phyloP scores from a whole-genome alignment of 2,113 vertebrate species.

The Orthochromis malagaraziensis region DNA sequence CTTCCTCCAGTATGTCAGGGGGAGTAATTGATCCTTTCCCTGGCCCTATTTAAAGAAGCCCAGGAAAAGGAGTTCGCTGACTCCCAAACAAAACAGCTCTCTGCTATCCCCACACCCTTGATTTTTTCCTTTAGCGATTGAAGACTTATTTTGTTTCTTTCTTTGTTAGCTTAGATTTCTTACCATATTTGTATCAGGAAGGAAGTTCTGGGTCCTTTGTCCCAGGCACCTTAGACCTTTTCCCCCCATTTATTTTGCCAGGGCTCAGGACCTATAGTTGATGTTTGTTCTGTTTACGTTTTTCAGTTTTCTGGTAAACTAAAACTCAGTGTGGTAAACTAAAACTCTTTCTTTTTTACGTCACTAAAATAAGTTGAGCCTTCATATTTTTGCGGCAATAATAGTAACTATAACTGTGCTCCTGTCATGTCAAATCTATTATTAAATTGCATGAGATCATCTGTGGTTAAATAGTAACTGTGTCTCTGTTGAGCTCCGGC shows the following conservation, averaged over 20 bases:
- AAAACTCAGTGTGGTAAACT: background rate
- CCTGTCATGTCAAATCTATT: background rate
- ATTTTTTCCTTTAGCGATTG: background rate
- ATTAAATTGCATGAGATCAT: background rate
- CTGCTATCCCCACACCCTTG: background rate
- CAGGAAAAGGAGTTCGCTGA: background rate
- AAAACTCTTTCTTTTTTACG: background rate
- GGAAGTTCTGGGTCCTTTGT: background rate
- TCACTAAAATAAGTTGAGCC: background rate
- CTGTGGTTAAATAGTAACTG: background rate
- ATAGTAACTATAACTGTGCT: background rate
- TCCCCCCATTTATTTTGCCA: background rate
- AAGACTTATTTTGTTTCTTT: background rate
- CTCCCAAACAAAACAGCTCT: background rate
- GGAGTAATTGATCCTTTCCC: background rate
- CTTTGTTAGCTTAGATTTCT: background rate
- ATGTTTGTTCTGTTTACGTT: background rate
- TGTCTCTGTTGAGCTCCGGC: background rate
- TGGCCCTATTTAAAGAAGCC: background rate
- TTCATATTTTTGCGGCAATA: background rate
- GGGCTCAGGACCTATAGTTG: background rate
- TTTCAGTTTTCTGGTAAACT: background rate
- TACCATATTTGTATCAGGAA: background rate
- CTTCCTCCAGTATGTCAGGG: background rate
- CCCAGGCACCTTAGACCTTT: background rate